Evolutionary conservation across 2,797 vertebrate genomes (phyloP).

Genomic region (Diglossa cyanea): DNA sequence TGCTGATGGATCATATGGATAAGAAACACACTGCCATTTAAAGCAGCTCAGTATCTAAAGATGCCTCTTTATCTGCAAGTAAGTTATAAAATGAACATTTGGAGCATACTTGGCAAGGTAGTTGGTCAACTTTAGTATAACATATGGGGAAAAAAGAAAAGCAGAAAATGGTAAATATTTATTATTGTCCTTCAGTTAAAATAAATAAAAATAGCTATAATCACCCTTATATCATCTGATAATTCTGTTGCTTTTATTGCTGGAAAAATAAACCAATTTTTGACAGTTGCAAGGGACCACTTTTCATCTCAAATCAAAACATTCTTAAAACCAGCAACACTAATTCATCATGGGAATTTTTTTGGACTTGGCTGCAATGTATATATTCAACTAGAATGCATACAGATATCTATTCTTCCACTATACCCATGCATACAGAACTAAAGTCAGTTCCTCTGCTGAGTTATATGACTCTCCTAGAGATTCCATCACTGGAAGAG

Average conservation of each 20-base stretch:
- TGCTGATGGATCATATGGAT: background rate
- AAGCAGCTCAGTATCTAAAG: background rate
- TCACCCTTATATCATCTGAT: background rate
- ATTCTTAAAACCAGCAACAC: background rate
- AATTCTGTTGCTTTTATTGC: background rate
- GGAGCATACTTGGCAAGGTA: background rate
- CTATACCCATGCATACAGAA: background rate
- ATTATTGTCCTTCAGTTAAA: background rate
- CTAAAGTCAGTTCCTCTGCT: background rate
- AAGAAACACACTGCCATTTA: background rate
- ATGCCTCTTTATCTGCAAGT: background rate
- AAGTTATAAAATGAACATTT: background rate
- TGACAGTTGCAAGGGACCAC: background rate
- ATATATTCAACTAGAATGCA: background rate
- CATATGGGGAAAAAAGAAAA: background rate
- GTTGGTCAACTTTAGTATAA: background rate
- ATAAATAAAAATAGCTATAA: background rate
- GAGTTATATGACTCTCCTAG: background rate
- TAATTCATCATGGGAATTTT: background rate
- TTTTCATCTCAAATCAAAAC: background rate
- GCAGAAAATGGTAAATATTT: conserved; percentile 5
- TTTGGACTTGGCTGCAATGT: background rate
- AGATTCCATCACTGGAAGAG: background rate
- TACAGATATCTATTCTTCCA: background rate
- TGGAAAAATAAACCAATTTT: background rate